Evolutionary conservation across 37 sponge, comb jelly and placozoan genomes (phyloP).

Genomic region (Dysidea cf. avara): DNA sequence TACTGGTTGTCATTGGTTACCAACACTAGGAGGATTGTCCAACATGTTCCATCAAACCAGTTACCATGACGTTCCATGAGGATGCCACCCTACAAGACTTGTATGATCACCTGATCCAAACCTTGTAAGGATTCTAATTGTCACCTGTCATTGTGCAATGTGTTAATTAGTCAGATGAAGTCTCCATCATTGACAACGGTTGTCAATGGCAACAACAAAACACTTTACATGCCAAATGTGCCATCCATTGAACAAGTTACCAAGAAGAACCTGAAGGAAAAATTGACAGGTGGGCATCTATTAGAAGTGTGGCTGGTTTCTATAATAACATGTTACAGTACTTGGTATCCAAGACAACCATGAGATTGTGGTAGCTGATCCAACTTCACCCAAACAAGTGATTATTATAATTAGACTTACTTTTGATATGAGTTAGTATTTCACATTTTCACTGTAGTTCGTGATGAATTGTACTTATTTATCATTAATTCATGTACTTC

Average conservation of each 20-base stretch:
- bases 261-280: constrained; percentile 76
- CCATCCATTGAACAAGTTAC: constrained; percentile 76
- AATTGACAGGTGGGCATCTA: constrained; percentile 39
- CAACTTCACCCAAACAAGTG: constrained; percentile 69
- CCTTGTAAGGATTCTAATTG: constrained; percentile 44
- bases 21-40: constrained; percentile 84
- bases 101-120: constrained; percentile 72
- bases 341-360: constrained; percentile 82
- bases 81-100: constrained; percentile 80
- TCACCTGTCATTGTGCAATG: not conserved
- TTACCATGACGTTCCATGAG: constrained; percentile 62
- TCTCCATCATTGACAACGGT: constrained; percentile 81
- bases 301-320: not conserved
- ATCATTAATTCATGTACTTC: too few species aligned
- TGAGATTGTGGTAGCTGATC: constrained; percentile 89
- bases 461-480: too few species aligned
- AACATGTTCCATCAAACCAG: constrained; percentile 73
- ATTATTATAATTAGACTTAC: constrained; percentile 32
- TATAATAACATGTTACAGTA: not conserved
- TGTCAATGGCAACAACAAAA: constrained; percentile 76
- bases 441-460: too few species aligned
- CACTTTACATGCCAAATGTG: constrained; percentile 88
- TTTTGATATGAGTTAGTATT: constrained; percentile 64
- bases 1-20: not conserved
- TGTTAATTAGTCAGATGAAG: constrained; percentile 50